Evolutionary conservation across 1,140 invertebrate genomes (phyloP).

Genomic region (Pomphorhynchus laevis): DNA sequence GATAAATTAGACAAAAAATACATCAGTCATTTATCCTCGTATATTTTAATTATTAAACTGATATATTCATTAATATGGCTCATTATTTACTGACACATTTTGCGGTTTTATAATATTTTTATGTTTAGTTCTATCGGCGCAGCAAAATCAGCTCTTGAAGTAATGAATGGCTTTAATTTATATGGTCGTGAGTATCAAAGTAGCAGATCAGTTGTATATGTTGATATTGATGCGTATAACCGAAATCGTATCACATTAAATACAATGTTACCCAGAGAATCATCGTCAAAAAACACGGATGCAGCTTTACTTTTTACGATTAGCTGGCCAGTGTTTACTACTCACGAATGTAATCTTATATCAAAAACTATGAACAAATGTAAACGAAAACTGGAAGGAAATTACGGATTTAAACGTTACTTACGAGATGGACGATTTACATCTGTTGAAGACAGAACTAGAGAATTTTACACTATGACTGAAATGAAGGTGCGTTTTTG

Average conservation of each 20-base stretch:
- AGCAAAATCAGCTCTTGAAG: conserved; percentile 83
- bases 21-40: neutral
- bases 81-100: neutral
- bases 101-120: neutral
- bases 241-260: conserved; percentile 92
- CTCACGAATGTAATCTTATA: conserved; percentile 53
- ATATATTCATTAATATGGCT: neutral
- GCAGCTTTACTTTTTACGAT: conserved; percentile 50
- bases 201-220: conserved; percentile 43
- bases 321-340: conserved; percentile 81
- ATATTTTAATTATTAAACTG: neutral
- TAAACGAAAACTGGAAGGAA: conserved; percentile 41
- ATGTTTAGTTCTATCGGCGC: conserved; percentile 34
- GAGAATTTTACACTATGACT: conserved; percentile 32
- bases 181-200: conserved; percentile 81
- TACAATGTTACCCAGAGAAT: conserved; percentile 76
- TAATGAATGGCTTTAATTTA: conserved; percentile 87
- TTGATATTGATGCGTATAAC: conserved; percentile 90
- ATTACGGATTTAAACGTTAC: conserved; percentile 66
- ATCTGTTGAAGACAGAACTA: conserved; percentile 39
- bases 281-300: conserved; percentile 73
- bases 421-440: conserved; percentile 71
- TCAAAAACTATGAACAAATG: conserved; percentile 53
- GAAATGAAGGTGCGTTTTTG: conserved; percentile 28
- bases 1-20: neutral